Base-by-base conservation (phyloP, 2,797 vertebrate species). In the Falco columbarius region DNA sequence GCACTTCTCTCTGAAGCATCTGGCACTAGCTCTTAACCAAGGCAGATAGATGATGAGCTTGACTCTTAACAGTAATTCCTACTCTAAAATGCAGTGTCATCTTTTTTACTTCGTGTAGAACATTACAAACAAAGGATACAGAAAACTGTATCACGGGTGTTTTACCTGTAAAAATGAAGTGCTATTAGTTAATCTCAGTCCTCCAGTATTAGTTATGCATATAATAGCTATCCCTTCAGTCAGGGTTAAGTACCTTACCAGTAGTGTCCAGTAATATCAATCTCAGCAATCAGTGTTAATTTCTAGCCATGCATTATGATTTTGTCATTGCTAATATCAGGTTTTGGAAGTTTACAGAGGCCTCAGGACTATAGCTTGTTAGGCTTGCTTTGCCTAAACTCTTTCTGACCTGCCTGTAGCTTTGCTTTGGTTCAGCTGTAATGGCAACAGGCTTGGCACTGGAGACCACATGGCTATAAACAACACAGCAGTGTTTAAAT, bases 1-100 rank as follows among this genome's bases (percentile, higher is more conserved):
- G 49, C 13, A 29, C 51, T 51, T 80, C 42, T 73, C 59, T 89
- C 85, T 77, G 80, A 93, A 94, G 93, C 79, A 74, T 36, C 72
- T 81, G 56, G 59, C n/a, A 18, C n/a, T 89, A 77, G 75, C 42
- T 79, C 20, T 22, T 81, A 77, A 44, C 65, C 81, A 96, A 83
- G 38, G 66, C 67, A 91, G 93, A 83, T 3, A 44, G 55, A 79
- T 67, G 47, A 44, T 40, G 59, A 59, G 29, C 36, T 72, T 88
- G 55, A 88, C 34, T 90, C 75, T 62, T 75, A 63, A 81, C 26
- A 40, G 46, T 32, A 92, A 68, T 59, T 74, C 68, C 58, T 79
- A 81, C 42, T 79, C 54, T 73, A 67, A 67, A 82, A 71, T 8
- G 7, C 9, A 81, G 24, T 5, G 7, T 23, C 51, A 81, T 30